Evolutionary conservation across 2,113 vertebrate genomes (phyloP), one percentile per base, ranked within the genome.

Genomic region (Petaurus breviceps): DNA sequence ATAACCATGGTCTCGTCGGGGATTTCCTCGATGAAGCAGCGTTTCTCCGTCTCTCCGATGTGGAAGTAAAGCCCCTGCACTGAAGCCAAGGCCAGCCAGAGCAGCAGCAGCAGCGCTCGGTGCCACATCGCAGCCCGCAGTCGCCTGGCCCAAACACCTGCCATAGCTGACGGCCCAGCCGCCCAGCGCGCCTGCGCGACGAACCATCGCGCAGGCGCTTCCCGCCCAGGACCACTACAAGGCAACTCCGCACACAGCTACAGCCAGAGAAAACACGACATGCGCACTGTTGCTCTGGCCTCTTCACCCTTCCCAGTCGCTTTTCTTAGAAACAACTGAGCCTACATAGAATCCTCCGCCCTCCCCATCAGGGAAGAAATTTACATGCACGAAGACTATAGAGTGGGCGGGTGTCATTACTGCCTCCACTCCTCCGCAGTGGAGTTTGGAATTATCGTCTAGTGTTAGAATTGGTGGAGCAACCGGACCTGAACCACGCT

Each of bases 1-100:
- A 99, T 99, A 19, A 99, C 99, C 99, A 99, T 99, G 93, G 99
- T 99, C 98, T 99, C 99, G 94, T 99, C 99, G 0, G 99, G 99
- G 91, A 99, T 99, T 94, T 99, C 99, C 97, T 99, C 99, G 94
- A 99, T 99, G 98, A 99, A 99, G 94, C 99, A 99, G 92, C 99
- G 99, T 93, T 99, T 99, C 98, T 99, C 99, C 3, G 99, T 99
- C 98, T 99, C 99, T 26, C 99, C 99, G 37, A 99, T 99, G 97
- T 99, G 99, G 95, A 99, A 99, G 68, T 99, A 99, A 1, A 99
- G 99, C 0, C 98, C 98, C 19, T 92, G 92, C n/a, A 97, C 97
- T 23, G 98, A 96, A 46, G 94, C 90, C 2, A 92, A 96, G 14
- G 93, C 93, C 55, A 98, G 43, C 31, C 89, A 91, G 3, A 98